Evolutionary conservation across 1,140 invertebrate species (phyloP), one percentile per base, ranked within the genome.

Genomic region (Drosophila watanabei): DNA sequence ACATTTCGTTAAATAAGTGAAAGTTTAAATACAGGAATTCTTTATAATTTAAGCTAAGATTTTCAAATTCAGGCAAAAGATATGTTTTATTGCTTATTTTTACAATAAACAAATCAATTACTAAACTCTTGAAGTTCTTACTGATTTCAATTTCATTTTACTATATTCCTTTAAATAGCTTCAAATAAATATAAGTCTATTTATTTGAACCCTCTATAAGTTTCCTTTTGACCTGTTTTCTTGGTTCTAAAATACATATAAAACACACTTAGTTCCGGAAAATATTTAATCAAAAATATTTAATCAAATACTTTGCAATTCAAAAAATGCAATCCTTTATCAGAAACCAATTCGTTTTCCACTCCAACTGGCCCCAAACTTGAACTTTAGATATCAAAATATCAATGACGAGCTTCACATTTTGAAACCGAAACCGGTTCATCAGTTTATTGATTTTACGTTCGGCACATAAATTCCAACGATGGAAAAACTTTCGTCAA

Each of bases 361-460:
- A 24, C 20, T 18, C 64, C n/a, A 39, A 48, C 59, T 37, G 20
- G 24, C 33, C 35, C 5, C 13, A 33, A 51, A 58, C 49, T 60
- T 41, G 30, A 48, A 45, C 41, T 46, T 32, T 35, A 61, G 32
- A 43, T 37, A 61, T 20, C 11, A 37, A 56, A 37, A 20, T 54
- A 33, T 43, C 48, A 56, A 35, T n/a, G 32, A 46, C 11, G 20
- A 16, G 13, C 35, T 13, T 30, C 6, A 41, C 62, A 43, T 54
- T 56, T 76, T 69, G 41, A 77, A 68, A 49, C 69, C 68, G 28
- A 35, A 72, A 61, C 48, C 46, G 64, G 64, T 80, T 84, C 78
- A 82, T 79, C 80, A 80, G 72, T 82, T 89, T 88, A 88, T 88
- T 89, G 85, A 88, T 89, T 88, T 82, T 85, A 43, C 73, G 45